Percentiles rank a stretch among this genome's conserved stretches.
Evolutionary conservation across 2,888 invertebrate genomes (phyloP).

Genomic region (Thymelicus lineola): DNA sequence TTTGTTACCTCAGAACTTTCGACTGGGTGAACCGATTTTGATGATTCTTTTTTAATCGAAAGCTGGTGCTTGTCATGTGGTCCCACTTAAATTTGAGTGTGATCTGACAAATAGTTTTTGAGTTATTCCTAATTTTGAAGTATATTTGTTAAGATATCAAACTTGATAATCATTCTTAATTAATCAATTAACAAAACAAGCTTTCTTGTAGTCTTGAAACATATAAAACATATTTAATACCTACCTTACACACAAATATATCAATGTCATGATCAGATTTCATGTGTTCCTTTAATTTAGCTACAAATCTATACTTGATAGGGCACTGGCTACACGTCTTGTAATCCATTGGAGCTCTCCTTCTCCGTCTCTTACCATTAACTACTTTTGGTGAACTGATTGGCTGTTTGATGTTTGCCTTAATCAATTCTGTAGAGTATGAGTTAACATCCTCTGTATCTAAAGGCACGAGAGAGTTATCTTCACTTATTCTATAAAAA

Average conservation of each 20-base stretch:
- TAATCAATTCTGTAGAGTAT: neutral
- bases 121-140: no score
- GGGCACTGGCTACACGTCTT: constrained; percentile 66
- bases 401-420: neutral
- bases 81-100: no score
- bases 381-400: neutral
- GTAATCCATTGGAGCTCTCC: constrained; percentile 65
- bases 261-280: constrained; percentile 63
- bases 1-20: no score
- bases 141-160: no score
- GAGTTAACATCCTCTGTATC: constrained; percentile 30
- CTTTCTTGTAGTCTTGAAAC: no score
- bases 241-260: constrained; percentile 71
- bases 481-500: constrained; percentile 50
- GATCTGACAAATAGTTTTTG: no score
- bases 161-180: no score
- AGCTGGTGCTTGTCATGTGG: no score
- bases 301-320: constrained; percentile 67
- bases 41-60: no score
- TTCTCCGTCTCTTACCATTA: constrained; percentile 51
- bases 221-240: constrained; percentile 39
- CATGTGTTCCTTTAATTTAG: constrained; percentile 72
- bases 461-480: constrained; percentile 46
- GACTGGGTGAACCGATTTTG: no score
- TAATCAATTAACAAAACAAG: no score